A percentile compares a stretch with the other conserved stretches of the same genome.
These are phyloP conservation scores for Eupithecia centaureata DNA, from an alignment of 2,888 invertebrate genomes.

Conservation along the genomic window DNA sequence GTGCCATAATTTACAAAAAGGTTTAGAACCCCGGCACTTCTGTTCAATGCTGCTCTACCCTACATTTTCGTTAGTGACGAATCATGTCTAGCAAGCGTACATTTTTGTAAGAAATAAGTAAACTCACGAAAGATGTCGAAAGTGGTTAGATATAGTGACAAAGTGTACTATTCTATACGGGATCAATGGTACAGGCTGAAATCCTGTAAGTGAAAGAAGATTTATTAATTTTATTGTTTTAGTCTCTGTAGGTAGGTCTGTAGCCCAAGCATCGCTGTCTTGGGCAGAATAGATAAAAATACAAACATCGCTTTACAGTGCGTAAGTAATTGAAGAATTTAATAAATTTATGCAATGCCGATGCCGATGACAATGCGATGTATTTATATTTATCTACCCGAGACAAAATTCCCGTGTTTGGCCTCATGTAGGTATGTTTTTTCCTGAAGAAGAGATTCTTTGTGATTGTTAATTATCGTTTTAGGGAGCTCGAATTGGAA, in stretches of 20 bases:
- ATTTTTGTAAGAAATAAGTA: not conserved
- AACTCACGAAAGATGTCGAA: conserved; percentile 60
- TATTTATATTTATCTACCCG: no score
- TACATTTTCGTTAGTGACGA: conserved; percentile 21
- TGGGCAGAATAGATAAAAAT: no score
- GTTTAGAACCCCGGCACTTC: conserved; percentile 30
- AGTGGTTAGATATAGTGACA: conserved; percentile 52
- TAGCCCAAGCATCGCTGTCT: no score
- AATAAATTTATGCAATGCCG: no score
- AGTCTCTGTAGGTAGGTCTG: not conserved
- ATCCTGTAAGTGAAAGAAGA: conserved; percentile 65
- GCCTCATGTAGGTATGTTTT: no score
- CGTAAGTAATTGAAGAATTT: no score
- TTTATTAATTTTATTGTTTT: not conserved
- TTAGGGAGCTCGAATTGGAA: not conserved
- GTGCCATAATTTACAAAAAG: conserved; percentile 26
- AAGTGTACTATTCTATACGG: conserved; percentile 57
- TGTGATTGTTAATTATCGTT: no score
- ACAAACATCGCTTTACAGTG: no score
- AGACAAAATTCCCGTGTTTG: no score
- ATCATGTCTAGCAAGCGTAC: conserved; percentile 9
- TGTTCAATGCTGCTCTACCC: conserved; percentile 18
- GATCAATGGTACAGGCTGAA: conserved; percentile 71
- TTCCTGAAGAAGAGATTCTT: not conserved
- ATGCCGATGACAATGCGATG: no score